Conservation (phyloP, 2,888 invertebrate genomes). For the Pyrrhosoma nymphula region DNA sequence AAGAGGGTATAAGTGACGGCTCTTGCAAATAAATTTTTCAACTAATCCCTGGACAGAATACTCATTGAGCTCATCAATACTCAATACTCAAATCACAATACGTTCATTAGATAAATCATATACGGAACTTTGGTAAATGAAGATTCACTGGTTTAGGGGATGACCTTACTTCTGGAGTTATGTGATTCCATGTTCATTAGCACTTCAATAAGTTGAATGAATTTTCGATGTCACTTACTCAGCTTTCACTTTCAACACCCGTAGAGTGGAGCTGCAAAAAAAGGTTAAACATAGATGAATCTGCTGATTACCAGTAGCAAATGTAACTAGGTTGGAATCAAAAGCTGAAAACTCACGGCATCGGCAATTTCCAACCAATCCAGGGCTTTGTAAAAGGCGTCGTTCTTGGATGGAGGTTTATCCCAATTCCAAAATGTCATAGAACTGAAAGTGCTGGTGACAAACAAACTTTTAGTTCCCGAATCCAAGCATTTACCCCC, state of each 20-base stretch:
- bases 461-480: slow-evolving; percentile 57
- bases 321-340: background rate
- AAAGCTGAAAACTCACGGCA: slow-evolving; percentile 71
- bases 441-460: slow-evolving; percentile 70
- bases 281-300: background rate
- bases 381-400: slow-evolving; percentile 71
- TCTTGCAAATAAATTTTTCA: no score
- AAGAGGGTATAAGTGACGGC: no score
- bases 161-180: no score
- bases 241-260: background rate
- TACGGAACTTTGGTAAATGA: no score
- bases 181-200: no score
- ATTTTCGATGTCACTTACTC: background rate
- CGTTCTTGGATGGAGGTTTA: slow-evolving; percentile 72
- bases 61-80: no score
- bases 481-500: slow-evolving; percentile 50
- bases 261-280: slow-evolving; percentile 43
- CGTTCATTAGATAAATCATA: no score
- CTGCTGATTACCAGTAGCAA: background rate
- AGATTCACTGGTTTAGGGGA: no score
- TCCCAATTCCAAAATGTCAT: slow-evolving; percentile 74
- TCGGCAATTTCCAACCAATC: slow-evolving; percentile 73
- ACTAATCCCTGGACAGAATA: no score
- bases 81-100: no score
- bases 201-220: no score